These are phyloP conservation scores for Sphaerophoria taeniata DNA, from an alignment of 2,888 invertebrate genomes.

Conservation along the genomic window DNA sequence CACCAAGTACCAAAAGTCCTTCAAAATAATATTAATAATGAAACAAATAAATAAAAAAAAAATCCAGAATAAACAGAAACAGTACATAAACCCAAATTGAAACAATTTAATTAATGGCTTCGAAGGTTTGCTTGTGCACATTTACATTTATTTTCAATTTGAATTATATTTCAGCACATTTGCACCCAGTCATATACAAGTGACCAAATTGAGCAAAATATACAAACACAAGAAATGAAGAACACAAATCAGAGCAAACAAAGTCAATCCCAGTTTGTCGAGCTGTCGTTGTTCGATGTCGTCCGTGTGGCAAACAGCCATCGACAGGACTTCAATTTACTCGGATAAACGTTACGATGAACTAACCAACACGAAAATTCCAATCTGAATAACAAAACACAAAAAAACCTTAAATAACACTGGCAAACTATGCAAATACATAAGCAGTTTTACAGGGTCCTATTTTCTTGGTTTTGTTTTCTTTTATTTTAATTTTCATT, in stretches of 20 bases:
- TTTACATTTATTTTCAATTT: conserved; percentile 23
- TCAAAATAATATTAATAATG: background rate
- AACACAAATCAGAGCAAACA: conserved; percentile 42
- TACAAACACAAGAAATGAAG: conserved; percentile 16
- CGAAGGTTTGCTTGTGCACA: background rate
- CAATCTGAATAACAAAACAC: conserved; percentile 11
- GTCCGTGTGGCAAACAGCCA: conserved; percentile 41
- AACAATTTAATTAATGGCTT: conserved; percentile 36
- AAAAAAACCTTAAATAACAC: conserved; percentile 54
- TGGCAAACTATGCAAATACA: conserved; percentile 49
- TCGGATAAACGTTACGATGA: conserved; percentile 6
- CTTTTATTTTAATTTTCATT: conserved; percentile 21
- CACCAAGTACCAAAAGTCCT: background rate
- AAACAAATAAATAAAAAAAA: background rate
- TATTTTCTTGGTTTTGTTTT: background rate
- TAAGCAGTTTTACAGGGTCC: background rate
- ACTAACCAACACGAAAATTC: conserved; percentile 22
- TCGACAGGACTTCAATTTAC: conserved; percentile 51
- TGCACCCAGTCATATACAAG: conserved; percentile 52
- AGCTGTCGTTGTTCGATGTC: background rate
- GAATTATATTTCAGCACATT: conserved; percentile 63
- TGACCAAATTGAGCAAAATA: conserved; percentile 25
- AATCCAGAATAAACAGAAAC: conserved; percentile 13
- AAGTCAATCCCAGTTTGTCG: conserved; percentile 40
- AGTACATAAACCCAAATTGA: conserved; percentile 25